Conservation (phyloP, 1,140 invertebrate species). For the Aplysia californica region DNA sequence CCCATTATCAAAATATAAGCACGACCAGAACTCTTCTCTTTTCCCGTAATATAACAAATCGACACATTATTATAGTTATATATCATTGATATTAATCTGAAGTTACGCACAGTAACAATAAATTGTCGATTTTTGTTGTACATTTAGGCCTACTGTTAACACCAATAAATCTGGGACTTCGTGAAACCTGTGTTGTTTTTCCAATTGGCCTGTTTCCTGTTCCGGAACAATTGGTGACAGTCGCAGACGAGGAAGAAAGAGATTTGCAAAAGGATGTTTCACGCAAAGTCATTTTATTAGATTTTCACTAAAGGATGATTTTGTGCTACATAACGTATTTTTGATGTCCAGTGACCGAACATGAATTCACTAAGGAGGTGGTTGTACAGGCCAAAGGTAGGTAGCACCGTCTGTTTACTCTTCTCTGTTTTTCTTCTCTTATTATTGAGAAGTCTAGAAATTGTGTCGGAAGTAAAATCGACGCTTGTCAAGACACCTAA, state of each 20-base stretch:
- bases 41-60: no score
- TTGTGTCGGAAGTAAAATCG: not conserved
- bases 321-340: not conserved
- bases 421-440: not conserved
- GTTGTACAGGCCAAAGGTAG: slow-evolving; percentile 92
- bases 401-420: slow-evolving; percentile 34
- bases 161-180: not conserved
- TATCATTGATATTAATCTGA: no score
- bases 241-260: not conserved
- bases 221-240: slow-evolving; percentile 8
- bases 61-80: no score
- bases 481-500: slow-evolving; percentile 18
- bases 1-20: no score
- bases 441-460: not conserved
- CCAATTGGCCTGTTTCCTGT: not conserved
- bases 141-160: no score
- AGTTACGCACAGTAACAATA: no score
- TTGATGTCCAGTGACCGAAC: slow-evolving; percentile 34
- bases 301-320: not conserved
- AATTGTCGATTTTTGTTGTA: no score
- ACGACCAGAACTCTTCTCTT: no score
- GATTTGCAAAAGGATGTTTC: not conserved
- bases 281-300: not conserved
- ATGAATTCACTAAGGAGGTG: slow-evolving; percentile 93
- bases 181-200: not conserved